Evolutionary conservation across 2,113 vertebrate genomes (phyloP).

Genomic region (Lonchura striata): DNA sequence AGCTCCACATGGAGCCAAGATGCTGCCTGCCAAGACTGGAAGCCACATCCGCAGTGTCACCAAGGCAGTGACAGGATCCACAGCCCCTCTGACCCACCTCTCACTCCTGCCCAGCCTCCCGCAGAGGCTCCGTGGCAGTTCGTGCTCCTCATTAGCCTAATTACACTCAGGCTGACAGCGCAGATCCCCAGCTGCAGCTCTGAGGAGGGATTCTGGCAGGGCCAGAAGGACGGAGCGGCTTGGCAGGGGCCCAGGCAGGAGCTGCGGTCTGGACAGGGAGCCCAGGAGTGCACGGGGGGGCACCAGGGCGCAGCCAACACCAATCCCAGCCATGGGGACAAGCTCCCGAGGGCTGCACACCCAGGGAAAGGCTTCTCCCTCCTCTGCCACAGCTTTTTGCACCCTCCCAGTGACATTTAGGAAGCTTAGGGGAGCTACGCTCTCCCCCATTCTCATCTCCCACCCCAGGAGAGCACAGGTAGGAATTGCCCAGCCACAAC

Average conservation of each 20-base stretch:
- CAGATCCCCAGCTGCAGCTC: slow-evolving; percentile 66
- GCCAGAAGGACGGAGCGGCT: slow-evolving; percentile 72
- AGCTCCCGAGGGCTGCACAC: accelerated
- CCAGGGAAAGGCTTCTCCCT: neutral
- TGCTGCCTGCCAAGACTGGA: neutral
- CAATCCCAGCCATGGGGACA: accelerated
- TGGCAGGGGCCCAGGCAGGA: slow-evolving; percentile 67
- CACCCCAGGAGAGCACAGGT: neutral
- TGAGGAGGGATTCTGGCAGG: slow-evolving; percentile 78
- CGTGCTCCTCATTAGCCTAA: slow-evolving; percentile 18
- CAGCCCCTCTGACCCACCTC: neutral
- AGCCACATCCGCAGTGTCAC: neutral
- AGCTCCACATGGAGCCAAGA: neutral
- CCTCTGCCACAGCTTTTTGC: neutral
- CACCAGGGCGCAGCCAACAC: accelerated
- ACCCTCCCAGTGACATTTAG: accelerated
- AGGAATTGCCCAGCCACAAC: neutral
- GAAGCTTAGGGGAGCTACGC: neutral
- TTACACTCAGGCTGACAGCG: neutral
- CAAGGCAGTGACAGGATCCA: neutral
- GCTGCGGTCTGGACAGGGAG: slow-evolving; percentile 12
- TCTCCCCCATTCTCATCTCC: neutral
- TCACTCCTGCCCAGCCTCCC: neutral
- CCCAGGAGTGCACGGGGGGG: neutral
- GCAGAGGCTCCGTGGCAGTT: neutral